Conservation (phyloP, 1,140 invertebrate species). For the Brachionus calyciflorus region DNA sequence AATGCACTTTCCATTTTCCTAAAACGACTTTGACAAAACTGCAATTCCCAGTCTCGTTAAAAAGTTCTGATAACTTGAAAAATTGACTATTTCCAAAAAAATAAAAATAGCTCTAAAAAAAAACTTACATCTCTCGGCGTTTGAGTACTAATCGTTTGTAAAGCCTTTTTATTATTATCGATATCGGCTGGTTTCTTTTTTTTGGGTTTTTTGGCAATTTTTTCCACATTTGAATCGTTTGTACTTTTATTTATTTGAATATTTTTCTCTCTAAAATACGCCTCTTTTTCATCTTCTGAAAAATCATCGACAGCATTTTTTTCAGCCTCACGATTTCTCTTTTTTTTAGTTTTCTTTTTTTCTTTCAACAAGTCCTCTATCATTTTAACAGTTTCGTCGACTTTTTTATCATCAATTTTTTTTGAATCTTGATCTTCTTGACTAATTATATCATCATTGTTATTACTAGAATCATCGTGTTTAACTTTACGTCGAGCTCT, state of each 20-base stretch:
- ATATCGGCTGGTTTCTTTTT: background rate
- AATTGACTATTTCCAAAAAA: too few relatives aligned
- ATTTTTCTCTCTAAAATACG: slow-evolving; percentile 32
- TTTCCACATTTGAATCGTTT: background rate
- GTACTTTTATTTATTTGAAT: slow-evolving; percentile 39
- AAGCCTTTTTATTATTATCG: background rate
- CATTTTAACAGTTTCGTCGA: slow-evolving; percentile 29
- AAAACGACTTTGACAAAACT: too few relatives aligned
- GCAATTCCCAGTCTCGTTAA: too few relatives aligned
- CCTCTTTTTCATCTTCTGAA: background rate
- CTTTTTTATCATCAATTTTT: slow-evolving; percentile 43
- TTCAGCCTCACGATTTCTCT: background rate
- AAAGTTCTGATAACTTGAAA: too few relatives aligned
- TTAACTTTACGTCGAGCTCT: background rate
- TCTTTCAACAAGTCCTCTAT: slow-evolving; percentile 38
- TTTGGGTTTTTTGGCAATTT: slow-evolving; percentile 33
- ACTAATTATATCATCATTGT: too few relatives aligned
- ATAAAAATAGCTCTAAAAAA: background rate
- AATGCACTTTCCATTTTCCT: too few relatives aligned
- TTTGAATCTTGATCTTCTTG: too few relatives aligned
- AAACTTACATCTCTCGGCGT: slow-evolving; percentile 31
- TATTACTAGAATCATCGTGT: background rate
- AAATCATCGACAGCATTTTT: background rate
- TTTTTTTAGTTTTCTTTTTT: background rate
- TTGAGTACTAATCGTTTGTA: slow-evolving; percentile 27